phyloP scores from a whole-genome alignment of 2,888 invertebrate species.

The Anarsia innoxiella region DNA sequence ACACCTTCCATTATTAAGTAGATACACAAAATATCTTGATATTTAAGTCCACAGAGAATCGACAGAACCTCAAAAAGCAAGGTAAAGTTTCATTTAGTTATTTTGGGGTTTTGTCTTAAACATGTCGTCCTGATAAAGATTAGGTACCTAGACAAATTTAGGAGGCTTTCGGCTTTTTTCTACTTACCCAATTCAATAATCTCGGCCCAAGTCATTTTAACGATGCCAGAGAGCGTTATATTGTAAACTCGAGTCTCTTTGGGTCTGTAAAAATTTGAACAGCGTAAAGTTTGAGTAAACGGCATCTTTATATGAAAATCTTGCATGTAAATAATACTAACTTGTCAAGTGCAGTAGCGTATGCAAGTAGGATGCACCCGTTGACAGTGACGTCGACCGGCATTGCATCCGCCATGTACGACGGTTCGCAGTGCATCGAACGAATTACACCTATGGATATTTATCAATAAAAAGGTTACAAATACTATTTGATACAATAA shows the following conservation, averaged over 20 bases:
- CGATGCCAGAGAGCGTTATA: conserved; percentile 83
- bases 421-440: conserved; percentile 84
- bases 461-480: too few relatives aligned
- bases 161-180: too few relatives aligned
- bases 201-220: conserved; percentile 89
- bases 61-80: too few relatives aligned
- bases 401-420: conserved; percentile 80
- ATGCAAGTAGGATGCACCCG: conserved; percentile 84
- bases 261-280: conserved; percentile 38
- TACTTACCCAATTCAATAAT: conserved; percentile 80
- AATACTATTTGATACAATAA: too few relatives aligned
- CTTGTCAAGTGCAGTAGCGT: conserved; percentile 72
- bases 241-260: conserved; percentile 79
- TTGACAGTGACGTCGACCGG: conserved; percentile 88
- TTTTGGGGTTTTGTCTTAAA: too few relatives aligned
- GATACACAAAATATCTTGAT: too few relatives aligned
- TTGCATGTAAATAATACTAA: conserved; percentile 23
- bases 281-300: neutral
- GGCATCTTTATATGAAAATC: too few relatives aligned
- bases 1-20: too few relatives aligned
- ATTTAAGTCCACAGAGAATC: too few relatives aligned
- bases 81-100: too few relatives aligned
- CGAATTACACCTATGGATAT: conserved; percentile 85
- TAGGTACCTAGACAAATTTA: too few relatives aligned
- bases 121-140: too few relatives aligned